These are phyloP conservation scores for Myanophis thanlyinensis DNA, from an alignment of 2,113 vertebrate species.

Conservation along the genomic window DNA sequence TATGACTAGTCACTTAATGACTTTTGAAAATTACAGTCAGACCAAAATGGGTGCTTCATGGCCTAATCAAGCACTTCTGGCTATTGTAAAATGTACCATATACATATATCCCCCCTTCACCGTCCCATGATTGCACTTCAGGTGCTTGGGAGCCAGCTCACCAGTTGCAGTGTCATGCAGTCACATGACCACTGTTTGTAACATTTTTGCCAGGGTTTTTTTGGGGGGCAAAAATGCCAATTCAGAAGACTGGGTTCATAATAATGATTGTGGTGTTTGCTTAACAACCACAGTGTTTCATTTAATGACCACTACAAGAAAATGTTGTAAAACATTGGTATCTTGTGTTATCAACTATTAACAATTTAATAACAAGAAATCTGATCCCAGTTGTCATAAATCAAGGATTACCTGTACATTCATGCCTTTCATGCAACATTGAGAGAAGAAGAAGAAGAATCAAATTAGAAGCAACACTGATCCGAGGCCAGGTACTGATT, in stretches of 20 bases:
- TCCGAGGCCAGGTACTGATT: neutral
- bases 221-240: neutral
- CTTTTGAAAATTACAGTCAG: neutral
- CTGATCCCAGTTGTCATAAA: neutral
- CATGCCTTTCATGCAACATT: neutral
- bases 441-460: neutral
- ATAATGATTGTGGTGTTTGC: neutral
- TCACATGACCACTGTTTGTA: neutral
- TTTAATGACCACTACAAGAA: neutral
- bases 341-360: neutral
- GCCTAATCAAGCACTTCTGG: neutral
- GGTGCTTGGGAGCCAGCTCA: neutral
- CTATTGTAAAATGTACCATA: neutral
- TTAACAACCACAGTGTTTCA: neutral
- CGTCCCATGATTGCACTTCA: neutral
- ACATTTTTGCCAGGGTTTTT: neutral
- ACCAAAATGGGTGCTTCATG: neutral
- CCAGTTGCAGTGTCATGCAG: neutral
- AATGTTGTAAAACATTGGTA: neutral
- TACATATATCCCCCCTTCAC: neutral
- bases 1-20: neutral
- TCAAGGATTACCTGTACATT: neutral
- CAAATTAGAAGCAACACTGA: neutral
- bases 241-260: neutral
- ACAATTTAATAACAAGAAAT: neutral